Evolutionary conservation across 1,140 invertebrate genomes (phyloP).

Genomic region (Hyphantria cunea): DNA sequence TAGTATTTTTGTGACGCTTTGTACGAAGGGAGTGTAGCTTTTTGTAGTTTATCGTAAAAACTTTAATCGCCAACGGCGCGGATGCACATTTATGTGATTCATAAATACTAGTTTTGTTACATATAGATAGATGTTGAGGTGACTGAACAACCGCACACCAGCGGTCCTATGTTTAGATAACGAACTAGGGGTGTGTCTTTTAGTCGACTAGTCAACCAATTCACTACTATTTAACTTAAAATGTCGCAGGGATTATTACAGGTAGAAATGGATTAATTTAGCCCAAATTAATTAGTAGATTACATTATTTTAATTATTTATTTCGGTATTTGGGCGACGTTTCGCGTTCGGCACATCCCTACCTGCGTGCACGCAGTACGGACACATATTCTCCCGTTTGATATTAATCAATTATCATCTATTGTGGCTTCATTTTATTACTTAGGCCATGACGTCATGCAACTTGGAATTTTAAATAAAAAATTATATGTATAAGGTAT

Average conservation of each 20-base stretch:
- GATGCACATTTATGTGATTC: constrained; percentile 22
- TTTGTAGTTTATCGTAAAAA: constrained; percentile 37
- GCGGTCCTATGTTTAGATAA: not conserved
- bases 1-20: constrained; percentile 69
- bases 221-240: constrained; percentile 4
- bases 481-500: constrained; percentile 22
- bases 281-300: constrained; percentile 19
- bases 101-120: constrained; percentile 27
- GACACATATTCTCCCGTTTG: constrained; percentile 21
- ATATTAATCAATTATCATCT: constrained; percentile 24
- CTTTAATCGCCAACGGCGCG: constrained; percentile 3
- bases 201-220: constrained; percentile 11
- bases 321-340: constrained; percentile 9
- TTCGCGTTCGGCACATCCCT: constrained; percentile 18
- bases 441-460: constrained; percentile 22
- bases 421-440: constrained; percentile 21
- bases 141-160: not conserved
- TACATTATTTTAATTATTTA: constrained; percentile 17
- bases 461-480: constrained; percentile 3
- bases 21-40: constrained; percentile 48
- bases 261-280: constrained; percentile 25
- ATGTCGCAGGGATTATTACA: constrained; percentile 18
- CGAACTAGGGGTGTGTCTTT: not conserved
- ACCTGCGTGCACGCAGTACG: constrained; percentile 3
- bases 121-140: constrained; percentile 15